phyloP scores from a whole-genome alignment of 2,113 vertebrate genomes.

The Nothocercus nigrocapillus region DNA sequence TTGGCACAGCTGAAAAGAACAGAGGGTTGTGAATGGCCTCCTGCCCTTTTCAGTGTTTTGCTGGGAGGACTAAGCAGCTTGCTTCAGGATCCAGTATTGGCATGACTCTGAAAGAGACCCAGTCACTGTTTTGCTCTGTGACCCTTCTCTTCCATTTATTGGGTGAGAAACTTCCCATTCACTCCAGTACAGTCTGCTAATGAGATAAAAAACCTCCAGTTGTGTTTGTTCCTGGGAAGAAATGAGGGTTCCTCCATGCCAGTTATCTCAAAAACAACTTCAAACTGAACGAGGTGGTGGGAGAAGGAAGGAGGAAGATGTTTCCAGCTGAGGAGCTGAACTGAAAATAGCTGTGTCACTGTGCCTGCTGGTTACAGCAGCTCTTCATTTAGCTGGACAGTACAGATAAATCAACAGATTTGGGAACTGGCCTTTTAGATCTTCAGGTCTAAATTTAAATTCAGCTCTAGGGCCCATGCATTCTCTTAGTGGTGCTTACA shows the following conservation, averaged over 20 bases:
- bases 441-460: not conserved
- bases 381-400: not conserved
- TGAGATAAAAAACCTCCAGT: not conserved
- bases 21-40: not conserved
- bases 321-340: conserved; percentile 11
- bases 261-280: not conserved
- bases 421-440: not conserved
- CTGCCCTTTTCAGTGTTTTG: not conserved
- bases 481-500: fast-evolving
- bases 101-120: fast-evolving
- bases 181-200: not conserved
- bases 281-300: not conserved
- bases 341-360: conserved; percentile 46
- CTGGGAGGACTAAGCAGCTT: not conserved
- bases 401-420: not conserved
- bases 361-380: conserved; percentile 43
- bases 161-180: not conserved
- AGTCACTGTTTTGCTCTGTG: not conserved
- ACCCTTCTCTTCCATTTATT: not conserved
- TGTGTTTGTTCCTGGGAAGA: not conserved
- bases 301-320: conserved; percentile 10
- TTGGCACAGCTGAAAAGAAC: not conserved
- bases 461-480: not conserved
- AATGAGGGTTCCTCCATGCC: not conserved
- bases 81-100: not conserved